Evolutionary conservation across 2,113 vertebrate genomes (phyloP).

Genomic region (Gambusia holbrooki): DNA sequence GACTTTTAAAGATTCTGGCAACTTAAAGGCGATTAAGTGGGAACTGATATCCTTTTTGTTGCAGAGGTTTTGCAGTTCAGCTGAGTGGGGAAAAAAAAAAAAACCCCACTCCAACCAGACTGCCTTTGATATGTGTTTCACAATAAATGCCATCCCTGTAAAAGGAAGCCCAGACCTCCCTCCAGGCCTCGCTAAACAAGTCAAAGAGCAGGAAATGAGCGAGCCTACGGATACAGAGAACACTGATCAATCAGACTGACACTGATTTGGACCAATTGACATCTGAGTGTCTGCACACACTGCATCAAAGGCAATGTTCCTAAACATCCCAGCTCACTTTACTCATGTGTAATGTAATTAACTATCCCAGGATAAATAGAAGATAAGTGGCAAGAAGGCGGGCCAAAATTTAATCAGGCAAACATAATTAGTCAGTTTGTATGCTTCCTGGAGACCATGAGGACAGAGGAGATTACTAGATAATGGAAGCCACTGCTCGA

Average conservation of each 20-base stretch:
- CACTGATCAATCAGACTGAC: conserved; percentile 64
- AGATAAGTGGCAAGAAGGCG: conserved; percentile 60
- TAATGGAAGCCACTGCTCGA: conserved; percentile 31
- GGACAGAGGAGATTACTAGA: conserved; percentile 26
- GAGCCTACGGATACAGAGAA: conserved; percentile 51
- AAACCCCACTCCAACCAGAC: conserved; percentile 20
- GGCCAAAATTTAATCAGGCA: conserved; percentile 64
- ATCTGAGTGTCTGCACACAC: conserved; percentile 36
- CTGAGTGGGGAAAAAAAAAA: conserved; percentile 1
- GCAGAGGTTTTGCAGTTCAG: background rate
- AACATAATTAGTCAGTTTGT: conserved; percentile 67
- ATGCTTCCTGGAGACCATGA: conserved; percentile 63
- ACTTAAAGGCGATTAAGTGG: conserved; percentile 7
- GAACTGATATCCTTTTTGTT: conserved; percentile 23
- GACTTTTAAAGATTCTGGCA: background rate
- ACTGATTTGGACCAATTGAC: conserved; percentile 62
- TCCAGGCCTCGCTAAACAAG: conserved; percentile 58
- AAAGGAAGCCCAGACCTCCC: conserved; percentile 54
- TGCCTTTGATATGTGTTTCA: conserved; percentile 29
- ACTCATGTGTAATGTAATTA: conserved; percentile 60
- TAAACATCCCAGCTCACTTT: conserved; percentile 44
- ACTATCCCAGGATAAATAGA: conserved; percentile 53
- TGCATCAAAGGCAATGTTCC: conserved; percentile 37
- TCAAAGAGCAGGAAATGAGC: conserved; percentile 64
- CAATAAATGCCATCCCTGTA: conserved; percentile 46